phyloP scores from a whole-genome alignment of 2,113 vertebrate species.

The Thamnaconus septentrionalis region DNA sequence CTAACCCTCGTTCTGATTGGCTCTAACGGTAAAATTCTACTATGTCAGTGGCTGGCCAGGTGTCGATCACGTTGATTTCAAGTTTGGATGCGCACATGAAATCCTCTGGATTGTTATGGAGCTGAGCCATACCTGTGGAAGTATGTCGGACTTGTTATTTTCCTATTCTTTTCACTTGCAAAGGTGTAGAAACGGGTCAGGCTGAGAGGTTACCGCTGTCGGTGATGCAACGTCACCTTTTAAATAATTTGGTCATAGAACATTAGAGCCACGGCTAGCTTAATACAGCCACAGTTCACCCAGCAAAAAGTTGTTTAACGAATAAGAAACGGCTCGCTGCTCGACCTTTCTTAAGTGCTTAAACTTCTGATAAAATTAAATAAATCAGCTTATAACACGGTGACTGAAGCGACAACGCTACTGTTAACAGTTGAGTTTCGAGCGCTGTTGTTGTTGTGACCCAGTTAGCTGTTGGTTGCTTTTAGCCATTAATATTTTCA shows the following conservation, averaged over 20 bases:
- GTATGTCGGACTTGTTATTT: constrained; percentile 65
- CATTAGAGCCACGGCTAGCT: constrained; percentile 13
- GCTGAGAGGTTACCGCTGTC: not conserved
- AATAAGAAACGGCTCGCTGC: too few species aligned
- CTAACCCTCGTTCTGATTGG: constrained; percentile 36
- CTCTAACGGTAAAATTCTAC: rapidly evolving
- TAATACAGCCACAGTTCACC: not conserved
- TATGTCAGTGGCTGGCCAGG: constrained; percentile 11
- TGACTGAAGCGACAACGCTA: too few species aligned
- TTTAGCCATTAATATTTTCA: too few species aligned
- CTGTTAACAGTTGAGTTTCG: too few species aligned
- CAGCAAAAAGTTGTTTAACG: not conserved
- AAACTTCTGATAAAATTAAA: too few species aligned
- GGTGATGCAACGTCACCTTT: constrained; percentile 3
- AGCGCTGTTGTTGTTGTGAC: not conserved
- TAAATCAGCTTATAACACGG: too few species aligned
- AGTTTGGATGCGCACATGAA: constrained; percentile 30
- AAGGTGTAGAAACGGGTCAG: not conserved
- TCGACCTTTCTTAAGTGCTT: too few species aligned
- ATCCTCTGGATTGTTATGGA: constrained; percentile 50
- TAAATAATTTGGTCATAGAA: not conserved
- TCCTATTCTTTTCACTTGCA: not conserved
- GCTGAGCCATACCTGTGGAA: constrained; percentile 46
- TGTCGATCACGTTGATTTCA: constrained; percentile 32
- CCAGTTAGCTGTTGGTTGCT: constrained; percentile 16